These are phyloP conservation scores for Oncopodura yosiiana DNA, from an alignment of 1,140 invertebrate genomes.

Conservation along the genomic window DNA sequence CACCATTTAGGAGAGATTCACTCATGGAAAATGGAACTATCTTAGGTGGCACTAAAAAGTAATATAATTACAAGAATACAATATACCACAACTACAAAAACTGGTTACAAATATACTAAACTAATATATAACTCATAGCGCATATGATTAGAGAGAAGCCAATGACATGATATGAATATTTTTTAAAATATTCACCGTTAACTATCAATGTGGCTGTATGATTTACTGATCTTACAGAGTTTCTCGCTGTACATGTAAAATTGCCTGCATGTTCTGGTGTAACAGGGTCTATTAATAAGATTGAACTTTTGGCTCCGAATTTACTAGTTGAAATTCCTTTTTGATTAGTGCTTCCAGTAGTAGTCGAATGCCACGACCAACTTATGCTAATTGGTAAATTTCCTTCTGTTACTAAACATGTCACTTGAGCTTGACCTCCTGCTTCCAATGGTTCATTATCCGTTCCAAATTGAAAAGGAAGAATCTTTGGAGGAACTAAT, in stretches of 20 bases:
- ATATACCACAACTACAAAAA: too few relatives aligned
- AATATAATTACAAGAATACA: slow-evolving; percentile 1
- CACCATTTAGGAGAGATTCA: slow-evolving; percentile 33
- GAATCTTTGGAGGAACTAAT: slow-evolving; percentile 54
- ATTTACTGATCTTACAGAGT: slow-evolving; percentile 38
- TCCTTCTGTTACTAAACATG: slow-evolving; percentile 40
- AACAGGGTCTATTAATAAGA: slow-evolving; percentile 64
- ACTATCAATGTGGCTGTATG: slow-evolving; percentile 37
- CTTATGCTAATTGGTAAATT: slow-evolving; percentile 40
- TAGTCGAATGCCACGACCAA: too few relatives aligned
- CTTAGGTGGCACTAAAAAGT: slow-evolving; percentile 32
- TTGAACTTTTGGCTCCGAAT: slow-evolving; percentile 41
- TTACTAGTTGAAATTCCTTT: slow-evolving; percentile 44
- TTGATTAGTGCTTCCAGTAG: too few relatives aligned
- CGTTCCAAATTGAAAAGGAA: slow-evolving; percentile 51
- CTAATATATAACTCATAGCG: too few relatives aligned
- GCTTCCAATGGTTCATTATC: slow-evolving; percentile 41
- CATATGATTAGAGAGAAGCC: too few relatives aligned
- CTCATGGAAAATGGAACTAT: slow-evolving; percentile 39
- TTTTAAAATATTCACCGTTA: slow-evolving; percentile 28
- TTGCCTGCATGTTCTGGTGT: slow-evolving; percentile 56
- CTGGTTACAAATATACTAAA: too few relatives aligned
- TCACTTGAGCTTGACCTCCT: slow-evolving; percentile 30
- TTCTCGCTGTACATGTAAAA: slow-evolving; percentile 48
- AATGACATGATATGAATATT: slow-evolving; percentile 52